Percentiles rank a stretch among this genome's conserved stretches.
phyloP scores from a whole-genome alignment of 2,113 vertebrate genomes.

The Gorsachius goisagi region DNA sequence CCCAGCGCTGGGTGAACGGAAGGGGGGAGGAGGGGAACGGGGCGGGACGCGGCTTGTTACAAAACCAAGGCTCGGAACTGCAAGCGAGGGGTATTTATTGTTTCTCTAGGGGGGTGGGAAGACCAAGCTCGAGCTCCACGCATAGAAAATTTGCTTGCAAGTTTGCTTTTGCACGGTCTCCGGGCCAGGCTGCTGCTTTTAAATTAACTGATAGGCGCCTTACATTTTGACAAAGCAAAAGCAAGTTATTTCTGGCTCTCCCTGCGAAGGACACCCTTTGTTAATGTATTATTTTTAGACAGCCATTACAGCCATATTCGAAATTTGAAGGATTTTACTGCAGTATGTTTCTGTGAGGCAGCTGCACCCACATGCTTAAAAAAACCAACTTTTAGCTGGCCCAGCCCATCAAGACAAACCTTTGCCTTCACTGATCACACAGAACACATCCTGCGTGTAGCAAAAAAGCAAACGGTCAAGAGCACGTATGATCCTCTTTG shows the following conservation, averaged over 20 bases:
- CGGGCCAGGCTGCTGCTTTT: not conserved
- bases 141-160: not conserved
- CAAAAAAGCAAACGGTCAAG: not conserved
- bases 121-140: not conserved
- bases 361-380: not conserved
- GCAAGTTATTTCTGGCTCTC: not conserved
- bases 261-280: not conserved
- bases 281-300: slow-evolving; percentile 34
- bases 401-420: not conserved
- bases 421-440: not conserved
- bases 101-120: not conserved
- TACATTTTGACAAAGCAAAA: not conserved
- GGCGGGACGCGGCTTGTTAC: not conserved
- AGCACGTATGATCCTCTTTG: not conserved
- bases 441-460: not conserved
- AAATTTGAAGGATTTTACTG: not conserved
- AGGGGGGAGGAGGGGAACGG: not conserved
- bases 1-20: not conserved
- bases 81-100: not conserved
- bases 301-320: not conserved
- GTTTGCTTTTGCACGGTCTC: not conserved
- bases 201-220: not conserved
- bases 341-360: not conserved
- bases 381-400: not conserved
- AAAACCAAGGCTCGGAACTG: not conserved